Evolutionary conservation across 23 tunicate species (phyloP).

Genomic region (Trididemnum nubilum): DNA sequence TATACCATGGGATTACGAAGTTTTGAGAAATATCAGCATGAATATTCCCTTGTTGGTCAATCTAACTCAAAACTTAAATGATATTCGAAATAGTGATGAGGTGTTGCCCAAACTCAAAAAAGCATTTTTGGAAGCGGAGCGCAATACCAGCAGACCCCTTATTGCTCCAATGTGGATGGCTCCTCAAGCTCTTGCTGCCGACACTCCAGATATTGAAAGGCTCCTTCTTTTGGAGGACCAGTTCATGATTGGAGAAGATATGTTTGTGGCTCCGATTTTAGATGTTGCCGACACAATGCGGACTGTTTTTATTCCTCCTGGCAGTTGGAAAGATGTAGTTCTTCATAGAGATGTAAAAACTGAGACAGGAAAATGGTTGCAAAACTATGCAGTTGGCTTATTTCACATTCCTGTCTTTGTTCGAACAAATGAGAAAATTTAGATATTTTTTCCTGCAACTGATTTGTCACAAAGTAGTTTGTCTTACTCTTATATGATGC

Average conservation of each 20-base stretch:
- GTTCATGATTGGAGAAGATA: conserved; percentile 66
- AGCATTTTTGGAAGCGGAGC: conserved; percentile 45
- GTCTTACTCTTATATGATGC: too few relatives aligned
- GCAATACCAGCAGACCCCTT: conserved; percentile 44
- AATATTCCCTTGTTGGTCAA: background rate
- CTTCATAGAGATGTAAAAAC: background rate
- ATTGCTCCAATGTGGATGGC: conserved; percentile 84
- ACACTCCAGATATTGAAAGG: background rate
- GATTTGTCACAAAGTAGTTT: too few relatives aligned
- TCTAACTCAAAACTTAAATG: conserved; percentile 35
- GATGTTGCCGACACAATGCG: conserved; percentile 24
- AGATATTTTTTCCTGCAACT: too few relatives aligned
- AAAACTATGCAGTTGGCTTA: conserved; percentile 9
- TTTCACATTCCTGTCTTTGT: conserved; percentile 34
- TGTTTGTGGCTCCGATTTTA: conserved; percentile 64
- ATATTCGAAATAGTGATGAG: conserved; percentile 32
- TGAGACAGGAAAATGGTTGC: conserved; percentile 32
- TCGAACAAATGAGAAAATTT: background rate
- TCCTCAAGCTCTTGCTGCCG: conserved; percentile 15
- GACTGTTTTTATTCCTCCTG: conserved; percentile 50
- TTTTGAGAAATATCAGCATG: background rate
- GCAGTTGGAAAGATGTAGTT: conserved; percentile 53
- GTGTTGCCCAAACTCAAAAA: conserved; percentile 16
- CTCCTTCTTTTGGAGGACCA: conserved; percentile 51
- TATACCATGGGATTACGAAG: conserved; percentile 61